Evolutionary conservation across 2,797 vertebrate species (phyloP).

Genomic region (Microcaecilia unicolor): DNA sequence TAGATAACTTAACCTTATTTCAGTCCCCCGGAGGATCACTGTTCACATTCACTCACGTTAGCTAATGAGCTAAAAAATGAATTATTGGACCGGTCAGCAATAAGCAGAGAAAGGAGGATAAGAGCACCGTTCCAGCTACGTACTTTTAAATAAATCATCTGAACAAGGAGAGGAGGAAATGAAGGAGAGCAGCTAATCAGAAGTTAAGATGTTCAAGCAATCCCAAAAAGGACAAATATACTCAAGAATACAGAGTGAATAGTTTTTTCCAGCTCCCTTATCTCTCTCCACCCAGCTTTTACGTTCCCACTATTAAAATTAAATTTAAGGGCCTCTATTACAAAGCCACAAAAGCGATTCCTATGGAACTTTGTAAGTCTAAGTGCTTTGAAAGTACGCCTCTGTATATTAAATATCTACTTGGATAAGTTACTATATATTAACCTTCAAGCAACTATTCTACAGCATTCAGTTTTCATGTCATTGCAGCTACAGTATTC

Average conservation of each 20-base stretch:
- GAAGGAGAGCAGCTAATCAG: constrained; percentile 20
- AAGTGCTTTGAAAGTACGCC: too few species aligned
- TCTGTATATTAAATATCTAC: too few species aligned
- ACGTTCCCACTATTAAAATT: too few species aligned
- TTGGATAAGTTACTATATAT: too few species aligned
- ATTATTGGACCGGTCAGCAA: constrained; percentile 52
- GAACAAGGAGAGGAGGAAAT: constrained; percentile 4
- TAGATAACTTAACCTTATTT: constrained; percentile 48
- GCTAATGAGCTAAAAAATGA: constrained; percentile 71
- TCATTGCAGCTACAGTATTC: too few species aligned
- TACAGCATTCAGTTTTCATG: too few species aligned
- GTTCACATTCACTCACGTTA: constrained; percentile 52
- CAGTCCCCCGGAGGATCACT: constrained; percentile 43
- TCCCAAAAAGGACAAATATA: constrained; percentile 10
- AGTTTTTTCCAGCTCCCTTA: constrained; percentile 1
- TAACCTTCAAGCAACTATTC: too few species aligned
- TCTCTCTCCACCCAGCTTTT: too few species aligned
- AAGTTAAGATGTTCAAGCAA: constrained; percentile 4
- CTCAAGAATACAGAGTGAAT: neutral
- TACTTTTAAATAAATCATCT: constrained; percentile 58
- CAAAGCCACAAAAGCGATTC: too few species aligned
- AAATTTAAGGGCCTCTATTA: too few species aligned
- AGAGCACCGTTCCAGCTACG: constrained; percentile 31
- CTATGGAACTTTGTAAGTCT: too few species aligned
- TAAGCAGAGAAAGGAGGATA: constrained; percentile 44